Conservation (phyloP, 2,113 vertebrate species). For the Boulengeromyrus knoepffleri region DNA sequence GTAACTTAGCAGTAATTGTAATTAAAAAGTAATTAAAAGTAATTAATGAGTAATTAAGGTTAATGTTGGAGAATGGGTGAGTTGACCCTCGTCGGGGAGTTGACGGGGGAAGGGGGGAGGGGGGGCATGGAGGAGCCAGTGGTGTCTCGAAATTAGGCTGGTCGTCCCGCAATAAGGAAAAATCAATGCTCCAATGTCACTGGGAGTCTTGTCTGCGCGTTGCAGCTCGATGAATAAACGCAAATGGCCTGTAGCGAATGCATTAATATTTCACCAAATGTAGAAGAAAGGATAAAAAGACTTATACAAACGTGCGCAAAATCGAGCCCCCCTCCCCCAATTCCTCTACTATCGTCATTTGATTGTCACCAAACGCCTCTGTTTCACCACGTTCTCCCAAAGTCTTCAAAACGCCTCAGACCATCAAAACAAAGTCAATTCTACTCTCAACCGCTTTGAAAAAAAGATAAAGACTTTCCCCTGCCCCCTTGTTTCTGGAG, state of each 20-base stretch:
- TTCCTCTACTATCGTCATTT: slow-evolving; percentile 18
- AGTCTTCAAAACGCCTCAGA: slow-evolving; percentile 32
- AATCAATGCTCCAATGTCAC: slow-evolving; percentile 33
- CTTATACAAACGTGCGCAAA: slow-evolving; percentile 40
- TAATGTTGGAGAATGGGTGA: neutral
- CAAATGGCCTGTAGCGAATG: slow-evolving; percentile 41
- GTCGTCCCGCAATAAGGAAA: slow-evolving; percentile 29
- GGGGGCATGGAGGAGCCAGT: neutral
- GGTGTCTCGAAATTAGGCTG: slow-evolving; percentile 31
- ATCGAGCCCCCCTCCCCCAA: neutral
- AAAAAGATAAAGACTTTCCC: slow-evolving; percentile 16
- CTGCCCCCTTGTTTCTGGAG: slow-evolving; percentile 13
- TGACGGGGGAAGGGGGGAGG: neutral
- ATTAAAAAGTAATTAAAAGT: neutral
- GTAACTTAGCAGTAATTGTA: neutral
- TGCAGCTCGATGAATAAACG: slow-evolving; percentile 40
- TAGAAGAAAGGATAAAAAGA: slow-evolving; percentile 38
- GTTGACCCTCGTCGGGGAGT: neutral
- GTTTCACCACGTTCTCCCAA: slow-evolving; percentile 24
- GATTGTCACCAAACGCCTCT: slow-evolving; percentile 31
- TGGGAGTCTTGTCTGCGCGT: slow-evolving; percentile 31
- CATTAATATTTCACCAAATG: slow-evolving; percentile 55
- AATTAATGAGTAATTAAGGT: neutral
- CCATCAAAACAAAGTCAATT: slow-evolving; percentile 31
- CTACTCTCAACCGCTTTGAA: slow-evolving; percentile 38